A percentile compares a stretch with the other conserved stretches of the same genome.
These are phyloP conservation scores for Sciurus vulgaris DNA, from an alignment of 2,797 vertebrate species.

Conservation along the genomic window DNA sequence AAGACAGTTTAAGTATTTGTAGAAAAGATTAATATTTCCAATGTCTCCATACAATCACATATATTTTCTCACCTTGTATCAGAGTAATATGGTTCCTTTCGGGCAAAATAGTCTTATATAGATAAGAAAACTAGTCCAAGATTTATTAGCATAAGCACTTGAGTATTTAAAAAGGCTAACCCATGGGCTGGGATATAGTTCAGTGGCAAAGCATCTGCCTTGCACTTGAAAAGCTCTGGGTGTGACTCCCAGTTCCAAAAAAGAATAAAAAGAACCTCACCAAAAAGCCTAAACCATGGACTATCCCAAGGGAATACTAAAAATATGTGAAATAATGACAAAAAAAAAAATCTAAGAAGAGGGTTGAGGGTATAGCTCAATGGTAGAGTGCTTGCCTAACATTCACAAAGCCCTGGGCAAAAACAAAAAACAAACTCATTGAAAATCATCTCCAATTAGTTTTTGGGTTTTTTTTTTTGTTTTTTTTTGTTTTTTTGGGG, in stretches of 20 bases:
- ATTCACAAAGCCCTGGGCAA: not conserved
- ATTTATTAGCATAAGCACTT: not conserved
- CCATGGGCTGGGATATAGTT: not conserved
- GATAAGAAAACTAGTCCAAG: slow-evolving; percentile 35
- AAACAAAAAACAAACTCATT: not conserved
- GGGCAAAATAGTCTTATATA: not conserved
- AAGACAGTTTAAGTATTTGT: slow-evolving; percentile 46
- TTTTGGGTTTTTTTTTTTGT: no score
- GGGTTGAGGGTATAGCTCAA: not conserved
- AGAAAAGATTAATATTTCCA: not conserved
- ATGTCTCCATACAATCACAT: not conserved
- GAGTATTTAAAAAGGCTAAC: slow-evolving; percentile 44
- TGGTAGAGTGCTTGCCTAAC: not conserved
- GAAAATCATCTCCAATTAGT: not conserved
- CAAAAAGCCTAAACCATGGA: not conserved
- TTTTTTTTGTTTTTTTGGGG: no score
- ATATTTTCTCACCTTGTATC: slow-evolving; percentile 4
- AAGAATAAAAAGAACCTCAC: no score
- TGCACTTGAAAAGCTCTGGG: no score
- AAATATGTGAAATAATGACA: slow-evolving; percentile 47
- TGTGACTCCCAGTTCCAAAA: no score
- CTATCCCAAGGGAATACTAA: not conserved
- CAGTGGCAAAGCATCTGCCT: no score
- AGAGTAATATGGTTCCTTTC: not conserved
- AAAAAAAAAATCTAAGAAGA: not conserved